phyloP scores from a whole-genome alignment of 2,113 vertebrate genomes.

The Camelus bactrianus region DNA sequence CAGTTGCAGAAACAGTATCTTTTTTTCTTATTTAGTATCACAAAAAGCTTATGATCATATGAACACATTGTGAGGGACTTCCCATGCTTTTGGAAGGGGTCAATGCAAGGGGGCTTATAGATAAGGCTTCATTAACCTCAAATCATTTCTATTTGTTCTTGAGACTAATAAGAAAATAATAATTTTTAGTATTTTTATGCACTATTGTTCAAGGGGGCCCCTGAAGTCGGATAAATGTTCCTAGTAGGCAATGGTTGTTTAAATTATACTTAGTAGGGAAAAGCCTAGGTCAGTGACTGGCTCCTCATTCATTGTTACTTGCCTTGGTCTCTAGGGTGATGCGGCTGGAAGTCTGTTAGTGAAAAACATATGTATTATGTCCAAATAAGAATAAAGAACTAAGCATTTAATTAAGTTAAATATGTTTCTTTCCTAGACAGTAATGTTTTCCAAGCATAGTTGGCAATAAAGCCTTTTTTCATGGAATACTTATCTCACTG shows the following conservation, averaged over 20 bases:
- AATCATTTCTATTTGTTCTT: constrained; percentile 25
- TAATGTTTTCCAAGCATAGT: neutral
- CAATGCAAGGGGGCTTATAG: neutral
- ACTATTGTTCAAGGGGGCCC: neutral
- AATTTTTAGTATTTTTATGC: neutral
- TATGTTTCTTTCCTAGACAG: neutral
- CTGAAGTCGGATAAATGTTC: neutral
- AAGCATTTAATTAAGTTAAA: constrained; percentile 12
- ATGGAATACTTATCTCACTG: neutral
- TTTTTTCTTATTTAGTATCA: neutral
- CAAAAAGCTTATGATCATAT: neutral
- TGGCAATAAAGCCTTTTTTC: neutral
- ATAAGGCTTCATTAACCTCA: neutral
- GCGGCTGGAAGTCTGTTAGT: neutral
- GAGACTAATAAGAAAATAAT: neutral
- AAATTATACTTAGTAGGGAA: neutral
- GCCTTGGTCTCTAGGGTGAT: neutral
- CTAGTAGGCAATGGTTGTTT: neutral
- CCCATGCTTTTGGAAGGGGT: neutral
- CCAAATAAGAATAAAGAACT: constrained; percentile 15
- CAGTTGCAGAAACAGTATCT: neutral
- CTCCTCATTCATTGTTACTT: neutral
- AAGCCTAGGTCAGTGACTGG: neutral
- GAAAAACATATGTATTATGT: neutral
- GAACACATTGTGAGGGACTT: neutral